These are phyloP conservation scores for Gallinago jamesoni DNA, from an alignment of 2,113 vertebrate genomes.

Conservation along the genomic window DNA sequence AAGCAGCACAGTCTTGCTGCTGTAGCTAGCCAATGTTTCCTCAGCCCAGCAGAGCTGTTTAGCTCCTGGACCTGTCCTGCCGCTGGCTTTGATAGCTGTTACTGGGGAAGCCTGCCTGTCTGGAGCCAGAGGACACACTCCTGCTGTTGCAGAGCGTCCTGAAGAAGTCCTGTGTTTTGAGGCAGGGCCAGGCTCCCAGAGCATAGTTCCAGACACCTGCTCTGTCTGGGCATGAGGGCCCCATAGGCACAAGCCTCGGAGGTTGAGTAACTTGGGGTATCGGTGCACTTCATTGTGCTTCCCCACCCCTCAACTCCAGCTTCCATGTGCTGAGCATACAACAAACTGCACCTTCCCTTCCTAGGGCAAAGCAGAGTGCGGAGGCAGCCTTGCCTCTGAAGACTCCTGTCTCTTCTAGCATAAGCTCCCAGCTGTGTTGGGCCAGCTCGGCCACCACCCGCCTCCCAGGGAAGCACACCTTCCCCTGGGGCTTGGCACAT, in stretches of 20 bases:
- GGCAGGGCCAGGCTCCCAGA: not conserved
- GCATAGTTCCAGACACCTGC: not conserved
- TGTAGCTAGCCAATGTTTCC: not conserved
- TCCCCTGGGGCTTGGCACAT: fast-evolving
- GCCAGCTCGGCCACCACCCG: not conserved
- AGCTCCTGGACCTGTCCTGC: not conserved
- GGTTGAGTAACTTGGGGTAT: not conserved
- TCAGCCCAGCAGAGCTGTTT: not conserved
- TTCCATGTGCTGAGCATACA: fast-evolving
- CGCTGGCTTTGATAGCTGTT: not conserved
- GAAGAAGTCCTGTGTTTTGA: not conserved
- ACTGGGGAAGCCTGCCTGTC: not conserved
- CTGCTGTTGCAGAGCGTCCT: not conserved
- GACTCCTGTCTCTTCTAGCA: not conserved
- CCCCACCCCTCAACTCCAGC: not conserved
- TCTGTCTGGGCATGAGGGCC: not conserved
- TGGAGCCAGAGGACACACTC: not conserved
- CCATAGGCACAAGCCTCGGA: not conserved
- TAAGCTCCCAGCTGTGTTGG: not conserved
- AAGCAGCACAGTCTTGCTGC: not conserved
- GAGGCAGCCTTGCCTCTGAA: not conserved
- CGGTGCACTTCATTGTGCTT: not conserved
- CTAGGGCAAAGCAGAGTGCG: not conserved
- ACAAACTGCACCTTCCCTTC: not conserved
- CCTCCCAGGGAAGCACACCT: not conserved